phyloP scores from a whole-genome alignment of 1,140 invertebrate species.

The Leptestheria dahalacensis region DNA sequence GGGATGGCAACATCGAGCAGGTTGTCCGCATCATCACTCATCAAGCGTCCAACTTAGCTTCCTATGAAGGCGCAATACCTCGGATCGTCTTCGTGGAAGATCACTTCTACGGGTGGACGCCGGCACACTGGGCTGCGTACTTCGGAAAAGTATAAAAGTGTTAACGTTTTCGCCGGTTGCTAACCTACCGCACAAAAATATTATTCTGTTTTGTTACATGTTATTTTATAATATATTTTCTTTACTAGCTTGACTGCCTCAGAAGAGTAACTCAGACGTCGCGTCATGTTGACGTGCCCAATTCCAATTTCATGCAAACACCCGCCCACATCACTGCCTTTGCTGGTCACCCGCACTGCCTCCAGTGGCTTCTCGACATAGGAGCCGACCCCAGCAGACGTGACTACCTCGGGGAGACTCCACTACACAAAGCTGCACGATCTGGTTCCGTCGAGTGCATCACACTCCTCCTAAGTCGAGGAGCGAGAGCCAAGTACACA shows the following conservation, averaged over 20 bases:
- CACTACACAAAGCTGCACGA: conserved; percentile 7
- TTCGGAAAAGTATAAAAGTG: conserved; percentile 2
- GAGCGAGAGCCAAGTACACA: background rate
- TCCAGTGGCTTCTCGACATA: conserved; percentile 1
- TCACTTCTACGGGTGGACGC: conserved; percentile 7
- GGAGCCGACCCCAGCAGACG: conserved; percentile 3
- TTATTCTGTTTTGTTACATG: background rate
- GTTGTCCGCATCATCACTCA: background rate
- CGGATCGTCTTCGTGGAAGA: conserved; percentile 6
- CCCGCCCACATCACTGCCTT: conserved; percentile 7
- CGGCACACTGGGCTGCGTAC: conserved; percentile 6
- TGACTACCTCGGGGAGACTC: conserved; percentile 3
- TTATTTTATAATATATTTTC: background rate
- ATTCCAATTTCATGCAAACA: conserved; percentile 3
- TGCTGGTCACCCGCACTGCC: conserved; percentile 9
- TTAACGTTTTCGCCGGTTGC: background rate
- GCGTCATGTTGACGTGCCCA: conserved; percentile 5
- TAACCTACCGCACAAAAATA: no score
- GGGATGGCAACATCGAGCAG: background rate
- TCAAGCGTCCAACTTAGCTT: background rate
- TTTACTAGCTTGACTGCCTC: conserved; percentile 7
- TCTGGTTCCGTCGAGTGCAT: conserved; percentile 1
- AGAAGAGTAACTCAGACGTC: background rate
- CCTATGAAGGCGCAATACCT: background rate
- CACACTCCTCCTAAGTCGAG: background rate